Evolutionary conservation across 2,888 invertebrate genomes (phyloP).

Genomic region (Melanostoma mellinum): DNA sequence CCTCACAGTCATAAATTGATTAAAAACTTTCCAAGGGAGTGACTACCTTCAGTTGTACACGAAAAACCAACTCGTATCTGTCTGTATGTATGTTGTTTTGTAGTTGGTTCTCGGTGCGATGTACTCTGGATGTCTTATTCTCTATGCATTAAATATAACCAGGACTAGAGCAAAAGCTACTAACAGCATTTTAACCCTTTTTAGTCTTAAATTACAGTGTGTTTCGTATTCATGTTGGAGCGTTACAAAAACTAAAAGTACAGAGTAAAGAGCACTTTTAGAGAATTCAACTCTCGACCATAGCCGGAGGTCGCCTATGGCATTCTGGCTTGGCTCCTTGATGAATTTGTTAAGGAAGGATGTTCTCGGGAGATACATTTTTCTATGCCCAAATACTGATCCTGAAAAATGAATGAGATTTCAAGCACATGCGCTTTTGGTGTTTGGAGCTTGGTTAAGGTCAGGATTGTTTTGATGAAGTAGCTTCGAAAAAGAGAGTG

Average conservation of each 20-base stretch:
- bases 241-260: conserved; percentile 17
- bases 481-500: conserved; percentile 28
- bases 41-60: conserved; percentile 25
- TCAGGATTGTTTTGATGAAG: conserved; percentile 62
- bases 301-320: conserved; percentile 65
- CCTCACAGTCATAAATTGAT: conserved; percentile 69
- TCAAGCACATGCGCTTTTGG: conserved; percentile 54
- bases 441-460: conserved; percentile 57
- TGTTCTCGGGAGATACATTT: conserved; percentile 55
- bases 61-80: neutral
- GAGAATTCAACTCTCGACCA: conserved; percentile 59
- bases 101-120: conserved; percentile 31
- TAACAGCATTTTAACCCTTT: conserved; percentile 58
- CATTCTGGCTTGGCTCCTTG: conserved; percentile 61
- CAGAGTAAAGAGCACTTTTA: conserved; percentile 43
- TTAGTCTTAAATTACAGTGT: conserved; percentile 39
- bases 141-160: conserved; percentile 54
- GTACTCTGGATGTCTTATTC: conserved; percentile 52
- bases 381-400: conserved; percentile 22
- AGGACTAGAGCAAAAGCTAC: conserved; percentile 11
- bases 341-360: conserved; percentile 70
- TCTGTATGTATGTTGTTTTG: neutral
- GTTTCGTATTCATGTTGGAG: conserved; percentile 55
- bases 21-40: conserved; percentile 65
- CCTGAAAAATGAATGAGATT: conserved; percentile 70